These are phyloP conservation scores for Physeter macrocephalus DNA, from an alignment of 2,113 vertebrate genomes.

Conservation along the genomic window DNA sequence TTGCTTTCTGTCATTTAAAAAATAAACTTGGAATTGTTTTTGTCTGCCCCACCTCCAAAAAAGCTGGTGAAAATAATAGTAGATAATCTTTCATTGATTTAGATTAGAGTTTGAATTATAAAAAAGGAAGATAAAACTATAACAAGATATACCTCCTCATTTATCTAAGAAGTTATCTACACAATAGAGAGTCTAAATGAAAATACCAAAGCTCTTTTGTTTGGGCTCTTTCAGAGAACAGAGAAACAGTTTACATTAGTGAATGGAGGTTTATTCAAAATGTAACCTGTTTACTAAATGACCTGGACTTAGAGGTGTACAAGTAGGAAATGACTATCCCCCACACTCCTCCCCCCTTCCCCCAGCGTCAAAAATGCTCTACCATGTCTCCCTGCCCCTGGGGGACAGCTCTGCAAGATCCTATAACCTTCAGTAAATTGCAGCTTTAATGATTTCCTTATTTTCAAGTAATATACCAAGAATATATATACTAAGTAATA, in stretches of 20 bases:
- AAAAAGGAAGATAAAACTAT: background rate
- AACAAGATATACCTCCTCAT: background rate
- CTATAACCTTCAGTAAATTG: background rate
- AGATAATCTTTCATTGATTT: background rate
- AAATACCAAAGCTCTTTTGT: background rate
- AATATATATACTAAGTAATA: background rate
- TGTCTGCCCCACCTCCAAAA: background rate
- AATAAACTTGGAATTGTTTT: background rate
- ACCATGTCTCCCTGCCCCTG: background rate
- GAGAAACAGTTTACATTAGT: background rate
- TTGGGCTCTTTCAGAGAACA: background rate
- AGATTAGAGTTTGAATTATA: background rate
- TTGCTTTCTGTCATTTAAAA: background rate
- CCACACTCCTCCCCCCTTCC: fast-evolving
- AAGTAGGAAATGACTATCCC: background rate
- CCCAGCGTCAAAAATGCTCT: background rate
- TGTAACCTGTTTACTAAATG: background rate
- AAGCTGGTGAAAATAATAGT: background rate
- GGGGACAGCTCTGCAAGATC: background rate
- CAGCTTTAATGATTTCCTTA: background rate
- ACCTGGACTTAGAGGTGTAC: background rate
- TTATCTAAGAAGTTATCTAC: background rate
- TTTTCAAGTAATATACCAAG: background rate
- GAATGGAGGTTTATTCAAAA: background rate
- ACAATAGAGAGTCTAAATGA: background rate